Conservation (phyloP, 2,888 invertebrate species). For the Barypeithes pellucidus region DNA sequence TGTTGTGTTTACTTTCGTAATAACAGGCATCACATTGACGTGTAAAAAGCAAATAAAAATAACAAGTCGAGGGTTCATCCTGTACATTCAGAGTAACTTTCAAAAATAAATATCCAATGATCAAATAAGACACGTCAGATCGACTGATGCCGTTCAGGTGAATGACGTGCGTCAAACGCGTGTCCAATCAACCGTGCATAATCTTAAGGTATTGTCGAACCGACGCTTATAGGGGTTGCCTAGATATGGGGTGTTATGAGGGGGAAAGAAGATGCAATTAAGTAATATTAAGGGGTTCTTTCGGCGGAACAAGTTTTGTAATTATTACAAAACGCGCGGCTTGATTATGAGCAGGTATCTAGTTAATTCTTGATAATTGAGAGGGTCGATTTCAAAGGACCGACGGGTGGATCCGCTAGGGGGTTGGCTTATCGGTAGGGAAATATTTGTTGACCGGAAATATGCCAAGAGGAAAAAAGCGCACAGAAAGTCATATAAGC, state of each 20-base stretch:
- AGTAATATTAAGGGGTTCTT: constrained; percentile 40
- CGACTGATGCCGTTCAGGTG: constrained; percentile 62
- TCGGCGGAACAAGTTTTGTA: constrained; percentile 37
- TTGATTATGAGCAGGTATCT: constrained; percentile 48
- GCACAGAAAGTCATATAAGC: too few relatives aligned
- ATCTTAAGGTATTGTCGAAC: constrained; percentile 55
- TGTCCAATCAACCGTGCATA: constrained; percentile 60
- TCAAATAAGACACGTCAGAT: constrained; percentile 59
- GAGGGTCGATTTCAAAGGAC: constrained; percentile 53
- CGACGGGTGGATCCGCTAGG: constrained; percentile 36
- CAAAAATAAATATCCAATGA: constrained; percentile 40
- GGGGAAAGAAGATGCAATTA: constrained; percentile 27
- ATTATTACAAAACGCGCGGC: constrained; percentile 42
- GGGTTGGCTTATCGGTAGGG: constrained; percentile 36
- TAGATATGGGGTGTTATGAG: constrained; percentile 23
- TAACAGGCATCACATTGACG: too few relatives aligned
- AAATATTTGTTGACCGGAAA: constrained; percentile 5
- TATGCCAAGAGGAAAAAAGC: too few relatives aligned
- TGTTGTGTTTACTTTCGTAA: too few relatives aligned
- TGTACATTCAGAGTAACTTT: neutral
- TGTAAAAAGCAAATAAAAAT: too few relatives aligned
- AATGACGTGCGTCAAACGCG: constrained; percentile 61
- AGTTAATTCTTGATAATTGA: constrained; percentile 53
- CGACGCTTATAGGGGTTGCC: constrained; percentile 33
- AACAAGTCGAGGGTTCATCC: too few relatives aligned